These are phyloP conservation scores for Drosophila eohydei DNA, from an alignment of 2,888 invertebrate species.

Conservation along the genomic window DNA sequence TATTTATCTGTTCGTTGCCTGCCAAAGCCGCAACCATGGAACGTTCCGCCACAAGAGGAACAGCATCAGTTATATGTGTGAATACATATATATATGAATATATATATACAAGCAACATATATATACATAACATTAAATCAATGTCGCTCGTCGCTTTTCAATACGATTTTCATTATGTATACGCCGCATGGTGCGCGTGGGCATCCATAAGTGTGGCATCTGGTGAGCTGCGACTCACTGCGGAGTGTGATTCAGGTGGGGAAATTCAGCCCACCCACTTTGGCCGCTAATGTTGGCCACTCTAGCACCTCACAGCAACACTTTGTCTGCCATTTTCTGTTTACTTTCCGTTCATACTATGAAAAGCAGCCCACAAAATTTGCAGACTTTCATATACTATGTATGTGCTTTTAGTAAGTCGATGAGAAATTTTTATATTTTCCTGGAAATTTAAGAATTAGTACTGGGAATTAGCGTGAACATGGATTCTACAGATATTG, in stretches of 20 bases:
- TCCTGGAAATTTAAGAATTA: slow-evolving; percentile 43
- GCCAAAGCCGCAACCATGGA: slow-evolving; percentile 37
- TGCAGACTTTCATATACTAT: background rate
- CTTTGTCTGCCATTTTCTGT: slow-evolving; percentile 50
- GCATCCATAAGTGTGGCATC: slow-evolving; percentile 21
- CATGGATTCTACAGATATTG: background rate
- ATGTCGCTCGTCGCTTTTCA: slow-evolving; percentile 73
- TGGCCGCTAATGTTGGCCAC: slow-evolving; percentile 17
- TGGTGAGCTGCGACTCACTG: background rate
- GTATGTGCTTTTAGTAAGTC: background rate
- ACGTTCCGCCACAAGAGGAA: slow-evolving; percentile 29
- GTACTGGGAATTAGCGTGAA: slow-evolving; percentile 20
- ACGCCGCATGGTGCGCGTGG: slow-evolving; percentile 63
- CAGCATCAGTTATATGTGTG: slow-evolving; percentile 2
- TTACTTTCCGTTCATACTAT: slow-evolving; percentile 16
- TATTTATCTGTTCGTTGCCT: slow-evolving; percentile 49
- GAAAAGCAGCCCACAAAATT: slow-evolving; percentile 27
- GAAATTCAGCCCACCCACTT: slow-evolving; percentile 56
- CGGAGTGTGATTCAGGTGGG: slow-evolving; percentile 7
- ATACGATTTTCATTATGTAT: slow-evolving; percentile 68
- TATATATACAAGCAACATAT: background rate
- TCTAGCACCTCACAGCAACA: slow-evolving; percentile 25
- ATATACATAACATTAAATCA: slow-evolving; percentile 70
- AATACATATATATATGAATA: slow-evolving; percentile 7
- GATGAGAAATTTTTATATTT: slow-evolving; percentile 26